Conservation (phyloP, 2,888 invertebrate genomes). For the Galerucella nymphaeae region DNA sequence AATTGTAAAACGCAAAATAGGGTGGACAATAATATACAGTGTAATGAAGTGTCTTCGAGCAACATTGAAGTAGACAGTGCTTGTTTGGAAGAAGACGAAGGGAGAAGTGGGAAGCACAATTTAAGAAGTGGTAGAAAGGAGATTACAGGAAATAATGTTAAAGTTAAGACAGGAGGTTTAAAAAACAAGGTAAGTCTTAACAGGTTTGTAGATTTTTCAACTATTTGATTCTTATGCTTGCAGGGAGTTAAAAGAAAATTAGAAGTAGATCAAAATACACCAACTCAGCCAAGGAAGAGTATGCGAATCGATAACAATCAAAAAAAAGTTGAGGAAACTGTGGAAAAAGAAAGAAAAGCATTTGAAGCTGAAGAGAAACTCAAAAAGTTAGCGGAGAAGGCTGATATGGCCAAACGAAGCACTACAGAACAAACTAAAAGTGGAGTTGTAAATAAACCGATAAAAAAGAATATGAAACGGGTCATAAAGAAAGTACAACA, state of each 20-base stretch:
- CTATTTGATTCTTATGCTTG: constrained; percentile 1
- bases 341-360: constrained; percentile 38
- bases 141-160: constrained; percentile 3
- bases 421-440: constrained; percentile 64
- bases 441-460: constrained; percentile 62
- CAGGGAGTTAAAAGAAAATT: constrained; percentile 39
- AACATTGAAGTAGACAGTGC: constrained; percentile 65
- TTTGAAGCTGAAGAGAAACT: constrained; percentile 50
- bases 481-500: constrained; percentile 38
- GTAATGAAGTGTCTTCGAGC: constrained; percentile 76
- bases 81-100: constrained; percentile 40
- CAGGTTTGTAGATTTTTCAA: not conserved
- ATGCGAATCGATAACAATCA: constrained; percentile 53
- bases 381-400: constrained; percentile 49
- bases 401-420: constrained; percentile 59
- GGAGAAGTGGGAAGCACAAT: constrained; percentile 35
- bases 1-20: constrained; percentile 42
- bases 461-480: constrained; percentile 60
- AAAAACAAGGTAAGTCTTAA: constrained; percentile 32
- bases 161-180: constrained; percentile 31
- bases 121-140: constrained; percentile 44
- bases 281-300: constrained; percentile 53
- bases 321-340: constrained; percentile 44
- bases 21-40: constrained; percentile 70
- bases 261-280: constrained; percentile 28